Evolutionary conservation across 2,113 vertebrate species (phyloP).

Genomic region (Oryzias javanicus): DNA sequence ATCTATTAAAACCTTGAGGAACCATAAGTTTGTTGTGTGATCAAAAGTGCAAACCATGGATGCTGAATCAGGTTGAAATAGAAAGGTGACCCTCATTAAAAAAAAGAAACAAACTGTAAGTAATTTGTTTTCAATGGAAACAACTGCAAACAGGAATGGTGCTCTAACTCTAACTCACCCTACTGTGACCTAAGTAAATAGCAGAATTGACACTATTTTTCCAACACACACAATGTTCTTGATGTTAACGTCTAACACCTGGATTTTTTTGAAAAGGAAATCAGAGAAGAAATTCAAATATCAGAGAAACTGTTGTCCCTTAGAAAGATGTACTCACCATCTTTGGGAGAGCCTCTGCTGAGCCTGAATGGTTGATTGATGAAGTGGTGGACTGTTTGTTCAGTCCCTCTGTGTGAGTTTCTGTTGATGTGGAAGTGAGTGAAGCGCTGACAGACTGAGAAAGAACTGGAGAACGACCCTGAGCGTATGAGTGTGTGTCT

Average conservation of each 20-base stretch:
- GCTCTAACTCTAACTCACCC: neutral
- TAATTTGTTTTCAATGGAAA: neutral
- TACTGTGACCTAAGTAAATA: neutral
- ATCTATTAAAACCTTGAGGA: constrained; percentile 48
- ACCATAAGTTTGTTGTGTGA: constrained; percentile 49
- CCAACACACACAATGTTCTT: neutral
- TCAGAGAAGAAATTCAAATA: too few species aligned
- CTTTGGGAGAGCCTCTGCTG: constrained; percentile 10
- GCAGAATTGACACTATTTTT: neutral
- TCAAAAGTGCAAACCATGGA: constrained; percentile 30
- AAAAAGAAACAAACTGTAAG: neutral
- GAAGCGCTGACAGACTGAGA: neutral
- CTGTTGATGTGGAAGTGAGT: constrained; percentile 26
- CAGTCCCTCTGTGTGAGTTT: constrained; percentile 26
- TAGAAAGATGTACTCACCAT: constrained; percentile 75
- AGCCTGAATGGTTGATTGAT: neutral
- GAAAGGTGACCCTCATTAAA: constrained; percentile 7
- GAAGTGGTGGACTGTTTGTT: constrained; percentile 27
- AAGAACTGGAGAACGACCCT: constrained; percentile 17
- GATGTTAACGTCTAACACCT: neutral
- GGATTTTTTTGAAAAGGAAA: too few species aligned
- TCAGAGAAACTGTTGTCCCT: neutral
- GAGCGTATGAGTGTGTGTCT: constrained; percentile 26
- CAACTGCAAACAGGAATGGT: neutral
- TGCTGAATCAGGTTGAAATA: constrained; percentile 41